Evolutionary conservation across 1,140 invertebrate species (phyloP).

Genomic region (Anagrus nilaparvatae): DNA sequence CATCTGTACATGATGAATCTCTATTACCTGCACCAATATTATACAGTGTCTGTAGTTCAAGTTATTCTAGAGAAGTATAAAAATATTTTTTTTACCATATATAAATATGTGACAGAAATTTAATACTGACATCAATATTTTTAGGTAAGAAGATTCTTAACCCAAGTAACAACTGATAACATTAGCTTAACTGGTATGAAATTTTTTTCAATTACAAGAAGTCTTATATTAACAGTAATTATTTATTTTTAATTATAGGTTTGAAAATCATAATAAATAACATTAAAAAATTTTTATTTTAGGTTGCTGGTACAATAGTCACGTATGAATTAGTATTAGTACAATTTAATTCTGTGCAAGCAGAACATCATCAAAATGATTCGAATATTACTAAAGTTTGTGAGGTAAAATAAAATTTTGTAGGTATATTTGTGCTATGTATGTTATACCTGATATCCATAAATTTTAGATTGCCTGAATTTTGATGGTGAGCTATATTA

Average conservation of each 20-base stretch:
- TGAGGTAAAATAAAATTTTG: constrained; percentile 30
- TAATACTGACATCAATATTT: constrained; percentile 6
- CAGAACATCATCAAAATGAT: constrained; percentile 31
- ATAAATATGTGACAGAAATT: constrained; percentile 3
- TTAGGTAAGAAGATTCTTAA: constrained; percentile 49
- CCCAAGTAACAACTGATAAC: constrained; percentile 48
- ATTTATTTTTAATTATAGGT: too few relatives aligned
- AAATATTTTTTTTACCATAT: not conserved
- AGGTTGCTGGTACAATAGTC: constrained; percentile 60
- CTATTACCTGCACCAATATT: constrained; percentile 46
- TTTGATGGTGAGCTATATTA: too few relatives aligned
- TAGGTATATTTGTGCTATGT: too few relatives aligned
- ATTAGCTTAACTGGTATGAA: constrained; percentile 54
- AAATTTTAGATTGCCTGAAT: too few relatives aligned
- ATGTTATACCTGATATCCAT: too few relatives aligned
- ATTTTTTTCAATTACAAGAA: constrained; percentile 50
- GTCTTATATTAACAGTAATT: constrained; percentile 50
- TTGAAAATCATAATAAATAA: constrained; percentile 1
- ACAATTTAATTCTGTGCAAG: constrained; percentile 48
- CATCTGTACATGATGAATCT: constrained; percentile 52
- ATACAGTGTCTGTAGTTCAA: constrained; percentile 50
- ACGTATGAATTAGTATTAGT: constrained; percentile 59
- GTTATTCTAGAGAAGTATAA: constrained; percentile 52
- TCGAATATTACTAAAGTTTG: constrained; percentile 33
- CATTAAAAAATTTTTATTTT: constrained; percentile 15